Conservation (phyloP, 2,113 vertebrate species). For the Daboia siamensis region DNA sequence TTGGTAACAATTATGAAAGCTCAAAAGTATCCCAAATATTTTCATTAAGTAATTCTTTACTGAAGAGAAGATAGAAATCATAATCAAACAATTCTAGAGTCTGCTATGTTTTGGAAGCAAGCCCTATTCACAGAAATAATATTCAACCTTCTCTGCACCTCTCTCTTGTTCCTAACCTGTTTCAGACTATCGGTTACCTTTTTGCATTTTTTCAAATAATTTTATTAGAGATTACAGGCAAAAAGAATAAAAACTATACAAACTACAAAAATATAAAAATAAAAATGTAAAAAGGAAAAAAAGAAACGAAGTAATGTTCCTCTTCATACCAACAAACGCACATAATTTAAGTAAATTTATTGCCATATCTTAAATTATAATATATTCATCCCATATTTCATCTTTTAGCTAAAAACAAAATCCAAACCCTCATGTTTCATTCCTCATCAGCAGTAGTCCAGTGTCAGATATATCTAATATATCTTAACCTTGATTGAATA, state of each 20-base stretch:
- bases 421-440: neutral
- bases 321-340: neutral
- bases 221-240: neutral
- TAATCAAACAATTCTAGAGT: neutral
- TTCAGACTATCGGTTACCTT: neutral
- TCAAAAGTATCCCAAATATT: neutral
- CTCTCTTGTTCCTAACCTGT: neutral
- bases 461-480: neutral
- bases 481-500: neutral
- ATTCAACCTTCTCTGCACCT: neutral
- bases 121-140: neutral
- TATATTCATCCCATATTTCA: neutral
- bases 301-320: neutral
- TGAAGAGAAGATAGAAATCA: neutral
- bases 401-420: neutral
- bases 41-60: neutral
- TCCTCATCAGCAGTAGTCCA: neutral
- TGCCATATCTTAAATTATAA: neutral
- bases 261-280: neutral
- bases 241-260: neutral
- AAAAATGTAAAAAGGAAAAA: neutral
- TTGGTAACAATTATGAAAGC: neutral
- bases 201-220: neutral
- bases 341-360: neutral
- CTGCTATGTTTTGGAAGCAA: neutral